A percentile compares a stretch with the other conserved stretches of the same genome.
These are phyloP conservation scores for Acrobasis consociella DNA, from an alignment of 2,888 invertebrate genomes.

Conservation along the genomic window DNA sequence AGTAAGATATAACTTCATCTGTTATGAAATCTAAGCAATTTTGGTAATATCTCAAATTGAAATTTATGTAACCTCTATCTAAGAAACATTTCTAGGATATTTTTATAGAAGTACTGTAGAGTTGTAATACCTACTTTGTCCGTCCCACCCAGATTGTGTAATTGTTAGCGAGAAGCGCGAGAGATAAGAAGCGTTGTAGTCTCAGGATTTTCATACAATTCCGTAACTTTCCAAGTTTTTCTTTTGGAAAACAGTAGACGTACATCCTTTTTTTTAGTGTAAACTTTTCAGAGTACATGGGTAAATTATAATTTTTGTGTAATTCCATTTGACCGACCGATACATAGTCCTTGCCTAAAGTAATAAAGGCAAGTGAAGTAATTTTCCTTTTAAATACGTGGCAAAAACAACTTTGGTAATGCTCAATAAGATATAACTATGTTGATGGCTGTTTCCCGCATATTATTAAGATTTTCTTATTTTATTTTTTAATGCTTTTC, in stretches of 20 bases:
- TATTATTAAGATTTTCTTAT: no score
- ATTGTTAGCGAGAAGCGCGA: conserved; percentile 2
- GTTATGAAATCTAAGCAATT: background rate
- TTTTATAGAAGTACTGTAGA: background rate
- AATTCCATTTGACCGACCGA: background rate
- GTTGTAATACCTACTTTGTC: background rate
- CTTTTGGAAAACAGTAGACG: no score
- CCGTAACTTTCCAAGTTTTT: background rate
- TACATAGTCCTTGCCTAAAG: background rate
- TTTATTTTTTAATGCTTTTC: no score
- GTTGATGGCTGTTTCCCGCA: no score
- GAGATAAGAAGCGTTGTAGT: conserved; percentile 12
- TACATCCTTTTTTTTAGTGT: no score
- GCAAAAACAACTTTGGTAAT: no score
- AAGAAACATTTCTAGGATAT: conserved; percentile 4
- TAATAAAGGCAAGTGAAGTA: background rate
- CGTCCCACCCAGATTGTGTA: background rate
- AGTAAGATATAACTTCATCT: no score
- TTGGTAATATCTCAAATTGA: background rate
- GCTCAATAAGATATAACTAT: no score
- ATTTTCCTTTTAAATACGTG: no score
- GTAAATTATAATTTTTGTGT: no score
- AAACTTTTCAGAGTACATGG: no score
- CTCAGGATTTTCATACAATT: background rate
- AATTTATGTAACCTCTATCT: background rate